Evolutionary conservation across 2,888 invertebrate species (phyloP), one percentile per base, ranked within the genome.

Genomic region (Lasioglossum calceatum): DNA sequence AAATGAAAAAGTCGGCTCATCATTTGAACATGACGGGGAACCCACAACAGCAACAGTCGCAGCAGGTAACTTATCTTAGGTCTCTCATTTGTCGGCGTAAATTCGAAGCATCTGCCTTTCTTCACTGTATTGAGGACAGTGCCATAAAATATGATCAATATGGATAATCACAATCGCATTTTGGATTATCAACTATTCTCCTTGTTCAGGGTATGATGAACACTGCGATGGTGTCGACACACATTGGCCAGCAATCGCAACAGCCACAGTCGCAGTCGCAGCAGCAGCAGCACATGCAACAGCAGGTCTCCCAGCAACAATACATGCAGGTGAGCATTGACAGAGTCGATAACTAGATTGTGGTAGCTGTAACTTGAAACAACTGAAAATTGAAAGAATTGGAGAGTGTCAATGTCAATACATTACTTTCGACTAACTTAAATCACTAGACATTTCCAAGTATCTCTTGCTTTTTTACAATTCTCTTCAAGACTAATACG

Each of bases 291-390:
- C 95, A 95, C 80, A 93, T 94, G 90, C 94, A 94, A 89, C 94
- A 94, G 88, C 95, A 95, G 90, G 95, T 95, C 81, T 92, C 94
- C 71, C 95, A 95, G 91, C 94, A 94, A 89, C 94, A 95, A 86
- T 95, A 95, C 87, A 95, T 95, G 95, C 95, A 95, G 95, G 95
- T 95, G 88, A 92, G 93, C 93, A 90, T 89, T 14, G 19, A 67
- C 39, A 8, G 16, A 27, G 32, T 7, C 32, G 32, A 27, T 64
- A 32, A 32, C 32, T 32, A 7, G 32, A 32, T 12, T 58, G 58
- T 1, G 54, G 23, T 54, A 50, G 50, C 19, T 19, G 19, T 50
- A 23, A 54, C 23, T 54, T 50, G 50, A 8, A 23, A 50, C 0
- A 50, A 7, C 7, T 23, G 23, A 23, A 54, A 54, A 23, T 23